Evolutionary conservation across 92 coral and sea anemone genomes (phyloP), one percentile per base, ranked within the genome.

Genomic region (Meandrina meandrites): DNA sequence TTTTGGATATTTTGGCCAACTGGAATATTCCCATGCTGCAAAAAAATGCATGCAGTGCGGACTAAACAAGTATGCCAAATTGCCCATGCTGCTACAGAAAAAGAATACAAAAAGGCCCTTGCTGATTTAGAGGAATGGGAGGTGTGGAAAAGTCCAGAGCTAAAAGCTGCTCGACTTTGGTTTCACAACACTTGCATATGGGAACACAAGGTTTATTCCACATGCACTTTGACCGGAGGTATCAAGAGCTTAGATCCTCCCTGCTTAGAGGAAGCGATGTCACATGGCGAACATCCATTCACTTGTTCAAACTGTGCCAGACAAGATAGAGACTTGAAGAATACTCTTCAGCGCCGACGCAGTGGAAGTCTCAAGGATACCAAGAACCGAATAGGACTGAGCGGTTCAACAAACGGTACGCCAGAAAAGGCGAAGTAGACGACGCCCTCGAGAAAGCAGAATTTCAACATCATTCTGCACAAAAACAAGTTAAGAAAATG

Each of bases 391-490:
- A 74, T 75, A 18, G 88, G 91, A 13, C 88, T 67, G 12, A 60
- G 30, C 11, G 81, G 91, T 11, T 89, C 42, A 84, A 88, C 88
- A 88, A 62, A 30, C 54, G 80, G 17, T 89, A 89, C 66, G 72
- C 88, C 17, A 21, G 80, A 69, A 67, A 50, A 36, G 68, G 83
- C 14, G 84, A 89, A 37, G 4, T 83, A n/a, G 82, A 60, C 2
- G 54, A 66, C 21, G 85, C 85, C 31, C 81, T 78, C 13, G 80
- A 88, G 15, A 54, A 57, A 51, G 88, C 79, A 67, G 74, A 31
- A 28, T 16, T 68, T 37, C 35, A 9, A 0, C 81, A 53, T 4
- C 76, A 57, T 35, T 27, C 35, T 34, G 81, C 85, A 24, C 78
- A 83, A 27, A 89, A 83, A 22, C 79, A 89, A 32, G 9, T 75